These are phyloP conservation scores for Ahaetulla prasina DNA, from an alignment of 2,113 vertebrate species.

Conservation along the genomic window DNA sequence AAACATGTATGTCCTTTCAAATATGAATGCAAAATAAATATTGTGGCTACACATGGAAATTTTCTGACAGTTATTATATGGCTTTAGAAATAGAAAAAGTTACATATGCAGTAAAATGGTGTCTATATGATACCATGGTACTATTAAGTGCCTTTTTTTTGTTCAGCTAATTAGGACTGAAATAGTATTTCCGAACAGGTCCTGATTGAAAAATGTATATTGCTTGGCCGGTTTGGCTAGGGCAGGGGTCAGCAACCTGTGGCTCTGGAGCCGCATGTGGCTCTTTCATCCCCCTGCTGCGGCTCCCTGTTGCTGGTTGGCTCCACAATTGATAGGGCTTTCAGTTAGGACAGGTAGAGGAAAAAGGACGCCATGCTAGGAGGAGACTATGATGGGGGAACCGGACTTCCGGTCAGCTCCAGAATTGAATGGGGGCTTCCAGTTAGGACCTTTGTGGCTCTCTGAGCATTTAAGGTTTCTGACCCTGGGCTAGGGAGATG, in stretches of 20 bases:
- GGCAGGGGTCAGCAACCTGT: too few species aligned
- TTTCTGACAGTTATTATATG: not conserved
- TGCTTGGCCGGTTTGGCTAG: not conserved
- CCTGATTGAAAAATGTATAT: not conserved
- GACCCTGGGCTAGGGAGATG: not conserved
- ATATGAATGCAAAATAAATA: not conserved
- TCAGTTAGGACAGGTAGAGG: too few species aligned
- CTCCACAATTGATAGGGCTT: too few species aligned
- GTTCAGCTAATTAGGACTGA: not conserved
- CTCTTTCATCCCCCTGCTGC: too few species aligned
- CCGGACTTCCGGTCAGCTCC: too few species aligned
- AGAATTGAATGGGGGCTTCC: too few species aligned
- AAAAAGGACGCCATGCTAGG: too few species aligned
- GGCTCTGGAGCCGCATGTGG: too few species aligned
- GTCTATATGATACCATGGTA: not conserved
- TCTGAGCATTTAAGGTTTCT: too few species aligned
- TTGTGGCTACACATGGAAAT: not conserved
- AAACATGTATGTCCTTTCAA: not conserved
- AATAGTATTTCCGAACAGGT: not conserved
- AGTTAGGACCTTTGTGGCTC: too few species aligned
- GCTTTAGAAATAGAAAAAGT: not conserved
- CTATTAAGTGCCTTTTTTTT: not conserved
- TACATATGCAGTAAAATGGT: not conserved
- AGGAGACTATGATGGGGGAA: too few species aligned
- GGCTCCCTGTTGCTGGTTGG: too few species aligned